A percentile compares a stretch with the other conserved stretches of the same genome.
These are phyloP conservation scores for Lepidocyrtoides sp. DNA, from an alignment of 2,888 invertebrate species.

Conservation along the genomic window DNA sequence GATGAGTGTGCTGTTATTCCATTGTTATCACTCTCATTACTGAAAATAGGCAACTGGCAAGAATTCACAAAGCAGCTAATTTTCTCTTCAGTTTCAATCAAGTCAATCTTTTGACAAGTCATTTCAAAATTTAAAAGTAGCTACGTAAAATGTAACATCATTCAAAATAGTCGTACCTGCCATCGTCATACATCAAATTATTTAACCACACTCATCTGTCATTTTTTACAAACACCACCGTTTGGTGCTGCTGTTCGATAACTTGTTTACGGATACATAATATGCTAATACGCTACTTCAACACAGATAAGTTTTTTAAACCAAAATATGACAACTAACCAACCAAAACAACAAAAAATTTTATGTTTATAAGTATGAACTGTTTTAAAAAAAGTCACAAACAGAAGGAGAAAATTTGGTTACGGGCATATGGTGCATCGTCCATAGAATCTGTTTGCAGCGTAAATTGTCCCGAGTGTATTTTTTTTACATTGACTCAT, in stretches of 20 bases:
- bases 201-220: not conserved
- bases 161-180: not conserved
- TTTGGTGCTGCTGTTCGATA: too few species aligned
- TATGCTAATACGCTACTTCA: too few species aligned
- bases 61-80: slow-evolving; percentile 75
- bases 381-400: too few species aligned
- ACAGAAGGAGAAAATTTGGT: too few species aligned
- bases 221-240: not conserved
- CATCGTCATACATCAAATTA: not conserved
- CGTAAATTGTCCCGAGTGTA: not conserved
- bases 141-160: not conserved
- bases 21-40: slow-evolving; percentile 71
- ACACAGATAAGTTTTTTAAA: too few species aligned
- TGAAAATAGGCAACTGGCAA: slow-evolving; percentile 57
- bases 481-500: slow-evolving; percentile 76
- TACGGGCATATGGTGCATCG: too few species aligned
- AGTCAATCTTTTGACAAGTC: slow-evolving; percentile 59
- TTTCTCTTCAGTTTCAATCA: slow-evolving; percentile 79
- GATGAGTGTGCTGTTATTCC: slow-evolving; percentile 62
- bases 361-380: too few species aligned
- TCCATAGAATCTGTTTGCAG: too few species aligned
- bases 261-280: too few species aligned
- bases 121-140: not conserved
- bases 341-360: too few species aligned
- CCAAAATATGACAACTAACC: too few species aligned